A percentile compares a stretch with the other conserved stretches of the same genome.
Conservation (phyloP, 1,140 invertebrate species). For the Diorhabda elongata region DNA sequence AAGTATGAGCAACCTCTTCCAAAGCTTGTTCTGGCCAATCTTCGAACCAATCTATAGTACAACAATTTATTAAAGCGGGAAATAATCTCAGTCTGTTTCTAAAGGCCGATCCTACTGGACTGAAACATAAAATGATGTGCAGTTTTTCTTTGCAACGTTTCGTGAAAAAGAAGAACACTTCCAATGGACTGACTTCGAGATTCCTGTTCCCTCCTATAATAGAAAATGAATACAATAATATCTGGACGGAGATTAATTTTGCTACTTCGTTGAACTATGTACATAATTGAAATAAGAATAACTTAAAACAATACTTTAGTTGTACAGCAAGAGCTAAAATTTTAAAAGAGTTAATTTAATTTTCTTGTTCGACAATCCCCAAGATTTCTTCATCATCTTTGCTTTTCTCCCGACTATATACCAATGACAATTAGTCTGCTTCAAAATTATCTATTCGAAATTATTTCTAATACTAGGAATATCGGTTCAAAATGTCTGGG, state of each 20-base stretch:
- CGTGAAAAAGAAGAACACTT: conserved; percentile 80
- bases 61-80: conserved; percentile 89
- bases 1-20: conserved; percentile 83
- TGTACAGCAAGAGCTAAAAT: too few relatives aligned
- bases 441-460: too few relatives aligned
- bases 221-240: not conserved
- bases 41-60: conserved; percentile 94
- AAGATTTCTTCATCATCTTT: too few relatives aligned
- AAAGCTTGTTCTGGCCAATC: conserved; percentile 90
- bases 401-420: too few relatives aligned
- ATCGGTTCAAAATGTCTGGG: too few relatives aligned
- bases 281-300: too few relatives aligned
- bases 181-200: conserved; percentile 74
- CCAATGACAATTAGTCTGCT: too few relatives aligned
- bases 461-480: too few relatives aligned
- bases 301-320: too few relatives aligned
- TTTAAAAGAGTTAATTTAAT: too few relatives aligned
- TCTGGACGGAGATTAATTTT: not conserved
- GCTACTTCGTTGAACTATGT: too few relatives aligned
- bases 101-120: conserved; percentile 82
- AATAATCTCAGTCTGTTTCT: conserved; percentile 76
- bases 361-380: too few relatives aligned
- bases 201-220: conserved; percentile 63
- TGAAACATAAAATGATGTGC: conserved; percentile 87
- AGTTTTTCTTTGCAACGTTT: conserved; percentile 80